Conservation (phyloP, 2,113 vertebrate species). For the Etheostoma spectabile region DNA sequence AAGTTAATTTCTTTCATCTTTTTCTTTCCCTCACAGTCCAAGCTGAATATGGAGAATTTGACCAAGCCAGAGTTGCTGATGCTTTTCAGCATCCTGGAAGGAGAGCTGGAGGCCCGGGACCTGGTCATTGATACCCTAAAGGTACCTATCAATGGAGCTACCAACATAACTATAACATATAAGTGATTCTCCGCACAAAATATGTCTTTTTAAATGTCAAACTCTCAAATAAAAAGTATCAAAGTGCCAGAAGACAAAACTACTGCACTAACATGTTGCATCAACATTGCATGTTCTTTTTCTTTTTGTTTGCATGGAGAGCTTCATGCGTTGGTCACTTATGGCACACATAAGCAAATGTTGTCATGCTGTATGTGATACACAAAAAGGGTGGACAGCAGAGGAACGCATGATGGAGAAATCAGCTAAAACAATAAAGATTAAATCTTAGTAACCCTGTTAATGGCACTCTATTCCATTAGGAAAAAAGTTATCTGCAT, state of each 20-base stretch:
- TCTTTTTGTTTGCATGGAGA: not conserved
- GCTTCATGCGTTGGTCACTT: not conserved
- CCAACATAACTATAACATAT: not conserved
- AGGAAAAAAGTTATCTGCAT: not conserved
- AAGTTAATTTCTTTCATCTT: constrained; percentile 24
- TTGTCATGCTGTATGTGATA: not conserved
- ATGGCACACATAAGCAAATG: not conserved
- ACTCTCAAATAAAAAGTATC: not conserved
- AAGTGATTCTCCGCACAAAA: too few species aligned
- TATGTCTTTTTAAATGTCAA: too few species aligned
- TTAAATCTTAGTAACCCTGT: not conserved
- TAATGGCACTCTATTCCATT: constrained; percentile 19
- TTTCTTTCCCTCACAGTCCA: constrained; percentile 83
- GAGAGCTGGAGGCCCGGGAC: constrained; percentile 96
- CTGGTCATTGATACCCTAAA: constrained; percentile 96
- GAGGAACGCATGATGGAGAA: not conserved
- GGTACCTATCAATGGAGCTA: constrained; percentile 81
- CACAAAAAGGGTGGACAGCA: not conserved
- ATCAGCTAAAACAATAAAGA: not conserved
- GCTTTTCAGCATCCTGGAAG: constrained; percentile 96
- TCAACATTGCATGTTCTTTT: not conserved
- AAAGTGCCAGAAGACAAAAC: not conserved
- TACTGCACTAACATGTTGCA: not conserved
- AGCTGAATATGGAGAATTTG: constrained; percentile 96
- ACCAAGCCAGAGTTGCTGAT: constrained; percentile 94